Evolutionary conservation across 2,113 vertebrate species (phyloP), one percentile per base, ranked within the genome.

Genomic region (Hippocampus guttulatus): DNA sequence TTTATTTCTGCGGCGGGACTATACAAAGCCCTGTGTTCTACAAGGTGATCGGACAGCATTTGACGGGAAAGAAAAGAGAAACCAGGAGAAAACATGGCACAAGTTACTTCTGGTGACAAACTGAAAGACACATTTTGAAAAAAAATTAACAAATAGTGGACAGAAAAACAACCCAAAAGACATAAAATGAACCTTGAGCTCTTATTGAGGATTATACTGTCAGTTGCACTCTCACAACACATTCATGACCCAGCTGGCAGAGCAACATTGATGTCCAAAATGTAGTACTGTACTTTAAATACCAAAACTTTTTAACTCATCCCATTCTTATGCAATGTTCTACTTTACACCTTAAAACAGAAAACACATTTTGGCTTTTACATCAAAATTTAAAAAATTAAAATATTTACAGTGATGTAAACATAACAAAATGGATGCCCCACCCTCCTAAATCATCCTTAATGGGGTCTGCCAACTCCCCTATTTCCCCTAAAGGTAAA

Each of bases 401-500:
- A 86, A 82, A 75, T 90, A 92, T 92, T 90, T 92, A 92, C 90
- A 92, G 73, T 88, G 79, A 81, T 83, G 80, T 86, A 81, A 88
- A 90, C 84, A 84, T 84, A 41, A 64, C 51, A 51, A 10, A 78
- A 54, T 71, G 72, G 72, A 83, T 75, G 69, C 64, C 79, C 77
- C 77, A 41, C 16, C 52, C 52, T 70, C 52, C 38, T 33, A 73
- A 75, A 63, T 66, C 40, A 70, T 63, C 76, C 68, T 57, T 47
- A 71, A 78, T 63, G 60, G 67, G 79, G 55, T 67, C 52, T 49
- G 38, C 74, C 77, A 84, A 66, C 51, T 72, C 63, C 77, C 73
- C 40, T 23, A 45, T 75, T 71, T 77, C 71, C 64, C 78, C 68
- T 74, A 78, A 80, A 84, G 82, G 82, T 67, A 86, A 84, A 87